Evolutionary conservation across 2,113 vertebrate species (phyloP).

Genomic region (Indicator indicator): DNA sequence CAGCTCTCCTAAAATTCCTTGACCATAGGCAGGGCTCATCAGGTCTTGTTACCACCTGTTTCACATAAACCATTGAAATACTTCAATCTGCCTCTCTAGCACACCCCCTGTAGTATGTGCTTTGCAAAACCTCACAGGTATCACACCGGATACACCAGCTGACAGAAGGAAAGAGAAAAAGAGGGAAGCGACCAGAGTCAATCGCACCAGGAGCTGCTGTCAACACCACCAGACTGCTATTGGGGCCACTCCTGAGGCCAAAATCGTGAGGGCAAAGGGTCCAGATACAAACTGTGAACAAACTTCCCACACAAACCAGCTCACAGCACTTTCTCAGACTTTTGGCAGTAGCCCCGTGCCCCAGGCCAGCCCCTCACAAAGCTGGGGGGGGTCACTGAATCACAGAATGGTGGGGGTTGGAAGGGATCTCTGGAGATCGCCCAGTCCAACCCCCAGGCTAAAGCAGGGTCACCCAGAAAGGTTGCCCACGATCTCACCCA

Average conservation of each 20-base stretch:
- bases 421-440: background rate
- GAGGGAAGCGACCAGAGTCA: too few relatives aligned
- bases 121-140: fast-evolving
- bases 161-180: background rate
- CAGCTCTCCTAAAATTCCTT: background rate
- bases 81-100: too few relatives aligned
- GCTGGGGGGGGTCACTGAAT: background rate
- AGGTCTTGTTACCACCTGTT: background rate
- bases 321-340: background rate
- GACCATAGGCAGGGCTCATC: background rate
- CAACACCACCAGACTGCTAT: background rate
- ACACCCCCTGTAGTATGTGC: fast-evolving
- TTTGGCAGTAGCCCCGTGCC: background rate
- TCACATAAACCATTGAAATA: background rate
- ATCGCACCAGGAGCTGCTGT: background rate
- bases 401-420: background rate
- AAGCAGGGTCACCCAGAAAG: background rate
- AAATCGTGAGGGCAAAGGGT: fast-evolving
- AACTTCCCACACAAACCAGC: fast-evolving
- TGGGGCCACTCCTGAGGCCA: background rate
- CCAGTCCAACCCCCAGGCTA: background rate
- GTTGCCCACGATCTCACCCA: background rate
- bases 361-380: background rate
- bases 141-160: fast-evolving
- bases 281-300: background rate